phyloP scores from a whole-genome alignment of 2,888 invertebrate genomes.

The Brachylomia viminalis region DNA sequence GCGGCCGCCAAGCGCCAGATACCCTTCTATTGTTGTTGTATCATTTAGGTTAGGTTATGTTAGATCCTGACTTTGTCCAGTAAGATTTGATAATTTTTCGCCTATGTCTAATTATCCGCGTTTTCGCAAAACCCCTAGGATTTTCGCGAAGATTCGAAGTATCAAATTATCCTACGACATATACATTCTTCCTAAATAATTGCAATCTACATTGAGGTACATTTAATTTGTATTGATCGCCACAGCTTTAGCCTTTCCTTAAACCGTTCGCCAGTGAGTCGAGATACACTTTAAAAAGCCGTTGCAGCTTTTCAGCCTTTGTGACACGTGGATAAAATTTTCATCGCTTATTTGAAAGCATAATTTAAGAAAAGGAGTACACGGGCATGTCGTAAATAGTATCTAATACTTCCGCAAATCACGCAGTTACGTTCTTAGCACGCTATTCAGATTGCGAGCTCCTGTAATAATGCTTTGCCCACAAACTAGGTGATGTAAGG shows the following conservation, averaged over 20 bases:
- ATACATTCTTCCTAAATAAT: too few relatives aligned
- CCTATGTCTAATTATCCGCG: too few relatives aligned
- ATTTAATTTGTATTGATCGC: too few relatives aligned
- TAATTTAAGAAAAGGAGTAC: neutral
- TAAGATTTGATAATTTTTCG: too few relatives aligned
- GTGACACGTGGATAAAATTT: neutral
- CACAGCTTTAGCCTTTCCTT: neutral
- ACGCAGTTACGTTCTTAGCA: neutral
- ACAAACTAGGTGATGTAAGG: slow-evolving; percentile 8
- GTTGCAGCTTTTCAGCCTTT: neutral
- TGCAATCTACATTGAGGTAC: too few relatives aligned
- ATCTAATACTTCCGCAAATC: neutral
- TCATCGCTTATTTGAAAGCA: neutral
- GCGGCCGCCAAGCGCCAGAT: too few relatives aligned
- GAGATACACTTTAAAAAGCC: neutral
- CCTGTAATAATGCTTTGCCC: slow-evolving; percentile 5
- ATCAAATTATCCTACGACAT: too few relatives aligned
- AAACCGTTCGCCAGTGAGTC: neutral
- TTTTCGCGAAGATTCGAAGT: too few relatives aligned
- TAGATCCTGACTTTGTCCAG: too few relatives aligned
- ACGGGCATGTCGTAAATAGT: neutral
- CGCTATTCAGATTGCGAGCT: neutral
- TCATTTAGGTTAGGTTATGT: too few relatives aligned
- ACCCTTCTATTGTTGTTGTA: too few relatives aligned
- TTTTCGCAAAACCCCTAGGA: too few relatives aligned